Percentiles rank a stretch among this genome's conserved stretches.
These are phyloP conservation scores for Siphamia tubifer DNA, from an alignment of 2,113 vertebrate species.

Conservation along the genomic window DNA sequence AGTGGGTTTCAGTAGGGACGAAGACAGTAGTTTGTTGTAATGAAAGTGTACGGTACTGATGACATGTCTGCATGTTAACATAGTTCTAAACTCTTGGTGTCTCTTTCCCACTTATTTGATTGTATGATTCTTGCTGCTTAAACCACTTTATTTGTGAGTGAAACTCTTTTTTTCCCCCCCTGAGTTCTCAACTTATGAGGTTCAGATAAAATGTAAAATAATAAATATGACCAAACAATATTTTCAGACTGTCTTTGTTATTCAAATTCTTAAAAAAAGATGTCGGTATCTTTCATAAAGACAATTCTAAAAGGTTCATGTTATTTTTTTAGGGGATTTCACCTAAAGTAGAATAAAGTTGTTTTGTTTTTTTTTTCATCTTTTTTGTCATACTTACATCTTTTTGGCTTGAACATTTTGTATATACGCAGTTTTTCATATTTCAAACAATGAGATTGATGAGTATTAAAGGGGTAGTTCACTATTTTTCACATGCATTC, in stretches of 20 bases:
- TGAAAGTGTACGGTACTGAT: constrained; percentile 44
- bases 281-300: no score
- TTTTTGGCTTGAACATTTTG: background rate
- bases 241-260: background rate
- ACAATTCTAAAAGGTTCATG: no score
- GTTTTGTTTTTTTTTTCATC: no score
- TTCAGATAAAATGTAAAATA: constrained; percentile 43
- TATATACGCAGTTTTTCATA: no score
- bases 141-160: constrained; percentile 51
- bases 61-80: constrained; percentile 46
- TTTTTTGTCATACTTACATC: background rate
- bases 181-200: constrained; percentile 19
- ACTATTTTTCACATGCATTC: no score
- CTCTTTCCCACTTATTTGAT: constrained; percentile 47
- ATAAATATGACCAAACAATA: constrained; percentile 32
- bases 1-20: constrained; percentile 31
- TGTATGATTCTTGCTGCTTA: constrained; percentile 63
- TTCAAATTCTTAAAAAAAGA: background rate
- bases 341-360: no score
- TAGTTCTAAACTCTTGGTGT: constrained; percentile 10
- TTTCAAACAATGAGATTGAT: no score
- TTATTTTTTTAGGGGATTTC: no score
- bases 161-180: constrained; percentile 51
- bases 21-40: constrained; percentile 31
- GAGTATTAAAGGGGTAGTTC: no score